Base-by-base conservation (phyloP, 2,888 invertebrate species). In the Lasioglossum figueresi region DNA sequence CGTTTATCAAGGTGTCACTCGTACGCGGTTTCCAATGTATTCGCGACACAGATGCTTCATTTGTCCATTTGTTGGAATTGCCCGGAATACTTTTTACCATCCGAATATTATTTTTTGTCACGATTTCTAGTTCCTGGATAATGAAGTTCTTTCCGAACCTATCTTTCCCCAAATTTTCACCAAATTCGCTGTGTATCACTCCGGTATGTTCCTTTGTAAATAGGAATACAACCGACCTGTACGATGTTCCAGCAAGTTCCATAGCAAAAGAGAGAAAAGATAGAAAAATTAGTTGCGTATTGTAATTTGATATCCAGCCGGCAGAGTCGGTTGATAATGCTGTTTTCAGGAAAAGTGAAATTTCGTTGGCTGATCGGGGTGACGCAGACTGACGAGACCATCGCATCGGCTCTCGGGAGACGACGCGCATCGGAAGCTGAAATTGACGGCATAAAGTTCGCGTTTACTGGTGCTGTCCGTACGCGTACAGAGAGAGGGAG, bases 391-490 rank as follows among this genome's bases (percentile, higher is more conserved):
- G 83, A 48, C 34, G 19, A 34, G 8, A 45, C 77, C 77, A 31
- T 78, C 71, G 80, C 45, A 45, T 16, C 45, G 45, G 79, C 74
- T 79, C 79, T 76, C 75, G 56, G 45, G 72, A 76, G 76, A 56
- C 68, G 76, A 40, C 59, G 59, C 52, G 31, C 71, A 70, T 82
- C 73, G 68, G 77, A 40, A 52, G 37, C 48, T 80, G 74, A 88
- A 87, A 89, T 89, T 85, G 83, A 73, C 79, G 82, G 79, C 81
- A 73, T 88, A 87, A 89, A 89, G 81, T 79, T 81, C 56, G 45
- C 82, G 74, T 79, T 82, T 76, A 76, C 68, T 31, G 78, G n/a
- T 12, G 76, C 70, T 86, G 71, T 23, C 73, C 85, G 76, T 71
- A 23, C 72, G 27, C 31, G 34, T 19, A 37, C 34, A 23, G 37